phyloP scores from a whole-genome alignment of 1,140 invertebrate genomes.

The Ericerus pela region DNA sequence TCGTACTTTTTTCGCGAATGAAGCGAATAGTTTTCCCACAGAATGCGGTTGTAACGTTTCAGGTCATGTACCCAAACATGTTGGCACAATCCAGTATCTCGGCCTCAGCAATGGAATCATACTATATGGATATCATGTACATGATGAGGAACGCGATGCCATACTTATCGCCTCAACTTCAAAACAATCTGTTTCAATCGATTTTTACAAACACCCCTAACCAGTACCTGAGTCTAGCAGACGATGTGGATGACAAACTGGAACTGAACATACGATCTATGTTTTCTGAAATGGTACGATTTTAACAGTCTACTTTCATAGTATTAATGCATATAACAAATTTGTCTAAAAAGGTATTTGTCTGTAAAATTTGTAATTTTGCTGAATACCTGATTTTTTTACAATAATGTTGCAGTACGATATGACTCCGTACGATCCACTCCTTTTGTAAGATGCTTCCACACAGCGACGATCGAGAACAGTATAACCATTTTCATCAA shows the following conservation, averaged over 20 bases:
- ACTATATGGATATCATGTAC: neutral
- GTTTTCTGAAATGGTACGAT: neutral
- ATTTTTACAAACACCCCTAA: neutral
- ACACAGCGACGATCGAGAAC: too few relatives aligned
- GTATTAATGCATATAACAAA: too few relatives aligned
- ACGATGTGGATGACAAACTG: neutral
- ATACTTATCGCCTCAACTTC: neutral
- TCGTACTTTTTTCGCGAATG: neutral
- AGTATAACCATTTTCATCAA: too few relatives aligned
- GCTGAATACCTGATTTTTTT: too few relatives aligned
- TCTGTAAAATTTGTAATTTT: too few relatives aligned
- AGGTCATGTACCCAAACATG: neutral
- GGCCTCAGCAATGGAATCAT: neutral
- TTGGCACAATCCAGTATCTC: neutral
- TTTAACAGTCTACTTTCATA: too few relatives aligned
- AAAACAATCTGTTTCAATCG: neutral
- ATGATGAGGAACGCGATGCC: neutral
- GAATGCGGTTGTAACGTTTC: neutral
- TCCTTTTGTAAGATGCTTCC: too few relatives aligned
- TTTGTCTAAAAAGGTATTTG: too few relatives aligned
- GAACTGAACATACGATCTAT: neutral
- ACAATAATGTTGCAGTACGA: too few relatives aligned
- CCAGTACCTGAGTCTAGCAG: neutral
- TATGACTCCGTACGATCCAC: too few relatives aligned
- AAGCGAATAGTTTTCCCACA: neutral